Evolutionary conservation across 1,140 invertebrate species (phyloP), one percentile per base, ranked within the genome.

Genomic region (Platyura marginata): DNA sequence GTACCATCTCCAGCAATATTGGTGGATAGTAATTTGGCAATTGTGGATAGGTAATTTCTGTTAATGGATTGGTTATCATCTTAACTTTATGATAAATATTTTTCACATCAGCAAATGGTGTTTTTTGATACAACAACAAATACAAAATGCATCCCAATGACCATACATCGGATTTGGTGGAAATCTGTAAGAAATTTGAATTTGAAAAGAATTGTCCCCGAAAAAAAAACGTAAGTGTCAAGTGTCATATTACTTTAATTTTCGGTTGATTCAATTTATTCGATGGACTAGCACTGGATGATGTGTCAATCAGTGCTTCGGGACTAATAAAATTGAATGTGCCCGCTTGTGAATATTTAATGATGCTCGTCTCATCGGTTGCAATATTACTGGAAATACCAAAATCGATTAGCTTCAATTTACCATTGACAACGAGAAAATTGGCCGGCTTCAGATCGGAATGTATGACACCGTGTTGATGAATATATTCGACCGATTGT

Each of bases 321-420:
- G 94, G 94, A 62, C 89, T 92, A 61, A 97, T 97, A 61, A 93
- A 97, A 63, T 93, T 95, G 51, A 88, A 77, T 1, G 93, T 97
- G 21, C 94, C 93, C 33, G 76, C 72, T 39, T 75, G 76, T 42
- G 74, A 72, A 48, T 82, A 76, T 57, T 87, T 89, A 13, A 86
- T 67, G 25, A 96, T 81, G 53, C 84, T 89, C 1, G 93, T 97
- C 57, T 80, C 81, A 56, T 97, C 91, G 34, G 74, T 68, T 51
- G 87, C 79, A 40, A 98, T 72, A 40, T 77, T 78, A 38, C 87
- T 86, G n/a, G 94, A 84, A 51, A 98, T 98, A 19, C 93, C 94
- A 68, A 98, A 98, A 66, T 98, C 94, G 47, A 98, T 98, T 19
- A 98, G 64, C 66, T 97, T 98, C 3, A 98, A 61, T 38, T 77